phyloP scores from a whole-genome alignment of 2,888 invertebrate genomes.

The Brachyopa scutellaris region DNA sequence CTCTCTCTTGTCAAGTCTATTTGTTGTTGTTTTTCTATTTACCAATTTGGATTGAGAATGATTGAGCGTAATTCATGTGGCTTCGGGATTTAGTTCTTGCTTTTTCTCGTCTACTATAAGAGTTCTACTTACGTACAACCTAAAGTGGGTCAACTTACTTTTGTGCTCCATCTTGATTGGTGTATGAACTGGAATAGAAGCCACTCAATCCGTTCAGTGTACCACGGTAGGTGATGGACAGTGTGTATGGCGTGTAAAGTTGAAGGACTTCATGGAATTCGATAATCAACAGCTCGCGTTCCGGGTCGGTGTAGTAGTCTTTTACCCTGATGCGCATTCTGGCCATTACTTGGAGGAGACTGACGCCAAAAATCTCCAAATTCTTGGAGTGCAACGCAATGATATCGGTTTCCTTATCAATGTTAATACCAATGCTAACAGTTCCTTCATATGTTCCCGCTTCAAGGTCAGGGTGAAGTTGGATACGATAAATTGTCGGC shows the following conservation, averaged over 20 bases:
- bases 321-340: conserved; percentile 78
- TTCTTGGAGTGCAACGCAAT: conserved; percentile 78
- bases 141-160: conserved; percentile 81
- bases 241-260: conserved; percentile 81
- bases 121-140: conserved; percentile 14
- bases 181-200: conserved; percentile 87
- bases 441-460: conserved; percentile 75
- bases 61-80: conserved; percentile 21
- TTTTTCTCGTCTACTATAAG: conserved; percentile 19
- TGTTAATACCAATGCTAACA: conserved; percentile 77
- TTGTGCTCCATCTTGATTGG: conserved; percentile 77
- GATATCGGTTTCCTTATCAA: conserved; percentile 75
- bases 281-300: conserved; percentile 81
- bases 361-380: conserved; percentile 76
- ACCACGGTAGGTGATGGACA: conserved; percentile 86
- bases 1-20: conserved; percentile 1
- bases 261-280: conserved; percentile 78
- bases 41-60: conserved; percentile 26
- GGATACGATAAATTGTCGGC: conserved; percentile 78
- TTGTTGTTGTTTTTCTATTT: conserved; percentile 1
- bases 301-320: conserved; percentile 75
- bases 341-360: conserved; percentile 77
- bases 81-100: conserved; percentile 14
- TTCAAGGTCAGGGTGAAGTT: conserved; percentile 75
- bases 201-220: conserved; percentile 87